phyloP scores from a whole-genome alignment of 2,888 invertebrate species.

The Lithophane socia region DNA sequence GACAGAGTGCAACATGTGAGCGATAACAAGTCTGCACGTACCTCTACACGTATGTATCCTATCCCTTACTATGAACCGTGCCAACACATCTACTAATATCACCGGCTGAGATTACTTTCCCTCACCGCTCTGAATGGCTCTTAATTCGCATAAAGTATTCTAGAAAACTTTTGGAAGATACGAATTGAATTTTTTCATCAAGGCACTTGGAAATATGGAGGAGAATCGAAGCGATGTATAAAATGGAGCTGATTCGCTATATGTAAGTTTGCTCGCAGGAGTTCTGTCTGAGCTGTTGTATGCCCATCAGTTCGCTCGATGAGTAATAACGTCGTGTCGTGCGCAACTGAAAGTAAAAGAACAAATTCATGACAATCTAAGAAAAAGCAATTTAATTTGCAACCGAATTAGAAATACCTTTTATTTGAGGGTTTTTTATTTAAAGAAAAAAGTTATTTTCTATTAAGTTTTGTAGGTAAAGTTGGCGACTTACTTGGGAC shows the following conservation, averaged over 20 bases:
- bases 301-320: conserved; percentile 94
- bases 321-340: conserved; percentile 94
- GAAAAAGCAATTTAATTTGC: conserved; percentile 64
- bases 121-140: conserved; percentile 53
- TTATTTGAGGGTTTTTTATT: conserved; percentile 49
- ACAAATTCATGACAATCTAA: conserved; percentile 76
- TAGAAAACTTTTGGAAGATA: conserved; percentile 72
- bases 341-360: conserved; percentile 93
- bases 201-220: conserved; percentile 84
- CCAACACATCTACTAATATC: conserved; percentile 46
- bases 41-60: conserved; percentile 66
- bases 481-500: conserved; percentile 92
- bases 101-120: conserved; percentile 46
- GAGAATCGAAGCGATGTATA: conserved; percentile 67
- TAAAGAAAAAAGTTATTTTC: conserved; percentile 72
- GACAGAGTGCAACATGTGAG: conserved; percentile 71
- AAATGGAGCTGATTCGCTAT: conserved; percentile 89
- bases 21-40: conserved; percentile 71
- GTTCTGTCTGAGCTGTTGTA: conserved; percentile 94
- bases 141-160: conserved; percentile 58
- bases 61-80: conserved; percentile 35
- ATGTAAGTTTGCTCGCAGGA: conserved; percentile 96
- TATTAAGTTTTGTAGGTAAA: conserved; percentile 37
- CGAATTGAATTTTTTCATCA: conserved; percentile 73
- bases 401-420: conserved; percentile 62